These are phyloP conservation scores for Hyla sarda DNA, from an alignment of 2,113 vertebrate species.

Conservation along the genomic window DNA sequence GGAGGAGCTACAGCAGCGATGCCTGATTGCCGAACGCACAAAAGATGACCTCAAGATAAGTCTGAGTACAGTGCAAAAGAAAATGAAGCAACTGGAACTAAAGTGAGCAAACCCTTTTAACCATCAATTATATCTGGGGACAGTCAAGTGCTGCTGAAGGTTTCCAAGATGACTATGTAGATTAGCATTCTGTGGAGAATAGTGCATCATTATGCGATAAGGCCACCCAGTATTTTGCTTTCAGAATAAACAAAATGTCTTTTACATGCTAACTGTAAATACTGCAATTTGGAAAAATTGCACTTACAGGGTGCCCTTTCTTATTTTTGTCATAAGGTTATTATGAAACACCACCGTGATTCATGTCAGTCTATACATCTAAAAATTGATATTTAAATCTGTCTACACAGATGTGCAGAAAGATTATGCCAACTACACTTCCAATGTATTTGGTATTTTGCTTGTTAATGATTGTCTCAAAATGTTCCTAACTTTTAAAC, in stretches of 20 bases:
- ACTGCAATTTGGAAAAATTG: slow-evolving; percentile 20
- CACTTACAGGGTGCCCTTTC: neutral
- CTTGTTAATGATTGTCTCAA: no score
- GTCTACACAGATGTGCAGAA: neutral
- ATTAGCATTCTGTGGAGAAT: slow-evolving; percentile 11
- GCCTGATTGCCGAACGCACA: slow-evolving; percentile 80
- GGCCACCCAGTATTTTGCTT: neutral
- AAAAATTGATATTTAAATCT: neutral
- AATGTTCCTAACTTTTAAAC: no score
- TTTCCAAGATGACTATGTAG: slow-evolving; percentile 39
- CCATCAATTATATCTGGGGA: slow-evolving; percentile 31
- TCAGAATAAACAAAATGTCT: neutral
- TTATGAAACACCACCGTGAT: neutral
- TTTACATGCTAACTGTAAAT: neutral
- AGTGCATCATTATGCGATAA: slow-evolving; percentile 38
- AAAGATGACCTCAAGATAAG: slow-evolving; percentile 84
- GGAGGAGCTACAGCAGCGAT: slow-evolving; percentile 88
- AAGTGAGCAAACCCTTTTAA: slow-evolving; percentile 77
- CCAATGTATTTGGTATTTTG: no score
- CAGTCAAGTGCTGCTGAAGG: slow-evolving; percentile 5
- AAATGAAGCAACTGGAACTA: slow-evolving; percentile 85
- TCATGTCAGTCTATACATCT: neutral
- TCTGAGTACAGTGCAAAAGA: slow-evolving; percentile 84
- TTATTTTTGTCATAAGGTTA: neutral
- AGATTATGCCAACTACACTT: no score